Percentiles rank a stretch among this genome's conserved stretches.
Conservation (phyloP, 1,140 invertebrate species). For the Aphelinus atriplicis region DNA sequence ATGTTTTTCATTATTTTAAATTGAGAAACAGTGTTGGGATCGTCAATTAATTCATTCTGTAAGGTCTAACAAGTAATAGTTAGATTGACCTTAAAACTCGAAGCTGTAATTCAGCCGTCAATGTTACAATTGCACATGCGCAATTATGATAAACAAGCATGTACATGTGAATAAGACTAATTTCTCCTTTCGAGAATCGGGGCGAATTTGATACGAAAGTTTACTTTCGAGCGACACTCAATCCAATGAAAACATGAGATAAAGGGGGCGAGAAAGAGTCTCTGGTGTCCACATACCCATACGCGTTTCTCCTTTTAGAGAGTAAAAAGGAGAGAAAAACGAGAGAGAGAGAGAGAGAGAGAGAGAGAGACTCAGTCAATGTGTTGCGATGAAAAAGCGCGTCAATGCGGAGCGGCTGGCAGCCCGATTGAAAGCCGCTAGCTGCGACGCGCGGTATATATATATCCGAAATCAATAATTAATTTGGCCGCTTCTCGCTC, state of each 20-base stretch:
- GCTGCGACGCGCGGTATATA: slow-evolving; percentile 44
- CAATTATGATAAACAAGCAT: too few species aligned
- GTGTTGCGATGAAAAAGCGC: too few species aligned
- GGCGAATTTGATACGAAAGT: slow-evolving; percentile 26
- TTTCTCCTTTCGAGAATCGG: slow-evolving; percentile 37
- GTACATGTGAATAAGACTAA: background rate
- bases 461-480: slow-evolving; percentile 65
- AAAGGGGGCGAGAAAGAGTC: slow-evolving; percentile 3
- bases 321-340: too few species aligned
- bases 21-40: too few species aligned
- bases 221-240: slow-evolving; percentile 16
- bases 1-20: too few species aligned
- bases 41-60: too few species aligned
- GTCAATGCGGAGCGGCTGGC: slow-evolving; percentile 9
- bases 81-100: too few species aligned
- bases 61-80: too few species aligned
- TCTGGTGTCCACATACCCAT: too few species aligned
- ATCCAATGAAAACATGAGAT: background rate
- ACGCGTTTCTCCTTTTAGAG: too few species aligned
- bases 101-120: too few species aligned
- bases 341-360: background rate
- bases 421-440: slow-evolving; percentile 53
- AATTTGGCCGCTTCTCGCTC: slow-evolving; percentile 49
- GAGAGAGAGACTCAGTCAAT: background rate
- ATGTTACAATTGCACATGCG: too few species aligned